Percentiles rank a stretch among this genome's conserved stretches.
These are phyloP conservation scores for Anolis carolinensis DNA, from an alignment of 2,113 vertebrate genomes.

Conservation along the genomic window DNA sequence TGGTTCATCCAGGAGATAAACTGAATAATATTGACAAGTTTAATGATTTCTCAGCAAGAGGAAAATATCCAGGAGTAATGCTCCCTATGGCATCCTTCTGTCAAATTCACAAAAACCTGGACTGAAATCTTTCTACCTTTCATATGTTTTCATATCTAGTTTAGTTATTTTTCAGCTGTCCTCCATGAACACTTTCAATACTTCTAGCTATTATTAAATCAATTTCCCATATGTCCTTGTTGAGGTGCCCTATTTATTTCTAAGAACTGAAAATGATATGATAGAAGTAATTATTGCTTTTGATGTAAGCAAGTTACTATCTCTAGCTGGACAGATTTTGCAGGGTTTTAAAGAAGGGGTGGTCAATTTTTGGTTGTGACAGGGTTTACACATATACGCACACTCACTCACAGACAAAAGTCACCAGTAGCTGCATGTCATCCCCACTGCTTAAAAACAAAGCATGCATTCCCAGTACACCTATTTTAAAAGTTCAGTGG, in stretches of 20 bases:
- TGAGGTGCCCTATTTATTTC: neutral
- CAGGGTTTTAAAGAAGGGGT: neutral
- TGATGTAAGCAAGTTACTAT: neutral
- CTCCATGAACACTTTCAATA: neutral
- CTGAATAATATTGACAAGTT: neutral
- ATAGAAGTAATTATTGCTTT: neutral
- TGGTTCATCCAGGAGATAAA: rapidly evolving
- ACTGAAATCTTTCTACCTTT: rapidly evolving
- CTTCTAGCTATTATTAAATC: neutral
- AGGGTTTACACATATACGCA: no score
- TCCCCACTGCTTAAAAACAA: no score
- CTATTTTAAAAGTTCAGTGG: no score
- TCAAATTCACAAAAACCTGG: neutral
- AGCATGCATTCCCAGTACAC: no score
- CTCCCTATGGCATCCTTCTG: rapidly evolving
- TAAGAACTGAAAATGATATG: neutral
- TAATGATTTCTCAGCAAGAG: neutral
- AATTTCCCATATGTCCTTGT: neutral
- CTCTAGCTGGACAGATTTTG: neutral
- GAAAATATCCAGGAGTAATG: neutral
- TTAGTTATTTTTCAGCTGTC: rapidly evolving
- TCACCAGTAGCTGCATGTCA: no score
- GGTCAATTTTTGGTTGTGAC: no score
- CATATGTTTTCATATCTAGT: rapidly evolving
- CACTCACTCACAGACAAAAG: no score